Evolutionary conservation across 2,113 vertebrate species (phyloP), one percentile per base, ranked within the genome.

Genomic region (Xyliphius kryptos): DNA sequence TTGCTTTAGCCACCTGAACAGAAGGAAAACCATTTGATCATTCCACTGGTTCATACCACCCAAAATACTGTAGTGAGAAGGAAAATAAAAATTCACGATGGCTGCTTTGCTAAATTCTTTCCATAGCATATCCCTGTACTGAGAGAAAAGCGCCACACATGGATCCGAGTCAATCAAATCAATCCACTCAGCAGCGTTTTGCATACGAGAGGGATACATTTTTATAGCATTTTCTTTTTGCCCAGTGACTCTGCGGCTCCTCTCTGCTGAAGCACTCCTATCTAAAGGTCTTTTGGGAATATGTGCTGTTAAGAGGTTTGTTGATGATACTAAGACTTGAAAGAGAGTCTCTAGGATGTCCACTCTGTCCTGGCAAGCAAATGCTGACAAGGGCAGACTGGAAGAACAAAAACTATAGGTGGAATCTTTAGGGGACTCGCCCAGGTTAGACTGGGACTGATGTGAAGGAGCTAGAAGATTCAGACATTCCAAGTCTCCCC

Each of bases 41-140:
- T 64, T 79, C 47, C 79, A 81, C 19, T 81, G 79, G 72, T 81
- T 84, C 36, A 86, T 36, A 63, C 80, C 83, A 13, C 55, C 78
- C 43, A 68, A 15, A 64, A 38, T 0, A 43, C n/a, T 15, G 50
- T 47, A 54, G 36, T 21, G 10, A n/a, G 17, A 38, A 7, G 80
- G 77, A 1, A 68, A 57, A 47, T 74, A 76, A 37, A 86, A 73
- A 15, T 69, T 70, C 46, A 65, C 55, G 46, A 78, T 49, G n/a
- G 79, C 46, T 1, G 77, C 72, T 51, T 55, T 63, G 15, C 67
- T 60, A 67, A 79, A 87, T n/a, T 76, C 61, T 9, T 16, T 63
- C 83, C 82, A 80, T 48, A 84, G 64, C 69, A 77, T 55, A 1
- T 14, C 32, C 6, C 61, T 72, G 64, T 86, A 88, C 49, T 77